These are phyloP conservation scores for Toxostoma redivivum DNA, from an alignment of 2,113 vertebrate genomes.

Conservation along the genomic window DNA sequence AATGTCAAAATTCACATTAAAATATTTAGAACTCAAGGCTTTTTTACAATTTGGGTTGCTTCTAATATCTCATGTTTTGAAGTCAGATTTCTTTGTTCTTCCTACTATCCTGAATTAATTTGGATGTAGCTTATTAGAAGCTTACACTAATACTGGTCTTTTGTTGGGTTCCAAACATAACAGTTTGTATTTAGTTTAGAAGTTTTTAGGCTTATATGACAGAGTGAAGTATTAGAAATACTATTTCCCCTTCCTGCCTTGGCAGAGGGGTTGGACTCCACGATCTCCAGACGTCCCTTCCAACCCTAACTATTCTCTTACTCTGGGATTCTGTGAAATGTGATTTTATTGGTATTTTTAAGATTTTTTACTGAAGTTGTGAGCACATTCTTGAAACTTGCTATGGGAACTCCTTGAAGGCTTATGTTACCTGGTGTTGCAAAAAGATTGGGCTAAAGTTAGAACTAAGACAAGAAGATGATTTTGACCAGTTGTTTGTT, in stretches of 20 bases:
- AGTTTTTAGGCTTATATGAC: not conserved
- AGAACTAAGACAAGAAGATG: not conserved
- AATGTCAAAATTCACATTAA: not conserved
- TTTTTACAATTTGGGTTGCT: not conserved
- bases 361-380: not conserved
- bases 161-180: not conserved
- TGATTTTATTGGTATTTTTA: not conserved
- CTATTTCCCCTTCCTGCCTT: not conserved
- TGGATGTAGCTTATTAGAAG: not conserved
- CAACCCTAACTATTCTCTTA: not conserved
- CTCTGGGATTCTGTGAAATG: not conserved
- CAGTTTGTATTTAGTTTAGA: not conserved
- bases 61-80: not conserved
- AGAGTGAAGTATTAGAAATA: not conserved
- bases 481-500: not conserved
- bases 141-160: not conserved
- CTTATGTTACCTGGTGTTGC: not conserved
- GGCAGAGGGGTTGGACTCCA: not conserved
- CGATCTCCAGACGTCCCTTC: not conserved
- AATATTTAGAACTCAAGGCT: not conserved
- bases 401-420: not conserved
- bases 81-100: not conserved
- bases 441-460: not conserved
- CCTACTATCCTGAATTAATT: not conserved
- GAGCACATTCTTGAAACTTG: not conserved